These are phyloP conservation scores for Penelope pileata DNA, from an alignment of 2,113 vertebrate genomes.

Conservation along the genomic window DNA sequence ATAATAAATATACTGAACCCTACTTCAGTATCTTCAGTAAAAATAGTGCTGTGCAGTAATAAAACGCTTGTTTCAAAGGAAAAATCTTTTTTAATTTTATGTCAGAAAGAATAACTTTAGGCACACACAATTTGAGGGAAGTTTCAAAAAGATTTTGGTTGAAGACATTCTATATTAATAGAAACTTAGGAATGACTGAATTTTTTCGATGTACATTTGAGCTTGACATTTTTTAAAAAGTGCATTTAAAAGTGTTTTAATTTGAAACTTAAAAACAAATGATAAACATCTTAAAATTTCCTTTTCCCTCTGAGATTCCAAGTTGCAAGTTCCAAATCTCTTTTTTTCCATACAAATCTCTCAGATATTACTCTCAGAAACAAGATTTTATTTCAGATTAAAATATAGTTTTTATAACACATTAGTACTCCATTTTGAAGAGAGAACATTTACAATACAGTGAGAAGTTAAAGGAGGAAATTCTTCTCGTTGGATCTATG, in stretches of 20 bases:
- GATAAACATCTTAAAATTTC: neutral
- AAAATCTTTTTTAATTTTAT: neutral
- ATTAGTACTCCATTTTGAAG: neutral
- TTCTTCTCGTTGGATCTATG: neutral
- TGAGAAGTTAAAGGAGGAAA: accelerated
- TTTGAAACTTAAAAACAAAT: neutral
- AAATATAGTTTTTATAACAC: neutral
- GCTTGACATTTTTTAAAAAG: neutral
- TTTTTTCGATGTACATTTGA: neutral
- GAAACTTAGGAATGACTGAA: neutral
- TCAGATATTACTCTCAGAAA: neutral
- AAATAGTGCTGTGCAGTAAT: neutral
- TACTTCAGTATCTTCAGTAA: neutral
- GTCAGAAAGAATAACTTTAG: neutral
- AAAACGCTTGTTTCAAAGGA: neutral
- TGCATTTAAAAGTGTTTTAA: neutral
- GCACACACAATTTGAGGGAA: neutral
- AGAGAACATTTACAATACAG: neutral
- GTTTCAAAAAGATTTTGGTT: neutral
- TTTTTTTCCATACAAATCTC: neutral
- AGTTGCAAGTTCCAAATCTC: neutral
- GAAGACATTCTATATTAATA: neutral
- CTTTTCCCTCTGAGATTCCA: neutral
- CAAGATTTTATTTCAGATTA: neutral
- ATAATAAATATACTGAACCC: neutral